phyloP scores from a whole-genome alignment of 2,888 invertebrate species.

The Anthrax anthrax region DNA sequence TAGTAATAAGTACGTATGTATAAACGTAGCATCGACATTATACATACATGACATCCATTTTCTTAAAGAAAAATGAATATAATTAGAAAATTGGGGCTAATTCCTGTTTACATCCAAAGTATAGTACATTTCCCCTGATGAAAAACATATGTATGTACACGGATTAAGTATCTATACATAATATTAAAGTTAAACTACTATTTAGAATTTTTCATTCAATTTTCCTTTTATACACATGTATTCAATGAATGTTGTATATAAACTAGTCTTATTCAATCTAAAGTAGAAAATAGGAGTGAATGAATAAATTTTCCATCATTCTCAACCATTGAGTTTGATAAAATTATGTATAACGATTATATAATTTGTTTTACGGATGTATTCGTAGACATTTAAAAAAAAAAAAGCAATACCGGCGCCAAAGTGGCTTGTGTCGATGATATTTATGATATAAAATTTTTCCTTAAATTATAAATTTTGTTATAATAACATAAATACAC shows the following conservation, averaged over 20 bases:
- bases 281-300: neutral
- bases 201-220: no score
- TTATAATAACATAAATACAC: neutral
- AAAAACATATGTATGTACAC: neutral
- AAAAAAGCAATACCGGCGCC: neutral
- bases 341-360: no score
- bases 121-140: neutral
- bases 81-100: conserved; percentile 11
- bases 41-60: no score
- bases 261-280: no score
- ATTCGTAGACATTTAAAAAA: neutral
- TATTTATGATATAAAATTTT: conserved; percentile 3
- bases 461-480: neutral
- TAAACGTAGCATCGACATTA: no score
- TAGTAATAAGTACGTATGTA: no score
- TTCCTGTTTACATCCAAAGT: conserved; percentile 3
- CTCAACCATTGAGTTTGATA: neutral
- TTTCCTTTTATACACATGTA: no score
- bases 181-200: no score
- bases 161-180: no score
- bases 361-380: no score
- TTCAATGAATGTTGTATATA: no score
- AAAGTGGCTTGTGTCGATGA: conserved; percentile 1
- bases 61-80: neutral
- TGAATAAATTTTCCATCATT: neutral